A percentile compares a stretch with the other conserved stretches of the same genome.
phyloP scores from a whole-genome alignment of 2,113 vertebrate genomes.

The Chloroceryle aenea region DNA sequence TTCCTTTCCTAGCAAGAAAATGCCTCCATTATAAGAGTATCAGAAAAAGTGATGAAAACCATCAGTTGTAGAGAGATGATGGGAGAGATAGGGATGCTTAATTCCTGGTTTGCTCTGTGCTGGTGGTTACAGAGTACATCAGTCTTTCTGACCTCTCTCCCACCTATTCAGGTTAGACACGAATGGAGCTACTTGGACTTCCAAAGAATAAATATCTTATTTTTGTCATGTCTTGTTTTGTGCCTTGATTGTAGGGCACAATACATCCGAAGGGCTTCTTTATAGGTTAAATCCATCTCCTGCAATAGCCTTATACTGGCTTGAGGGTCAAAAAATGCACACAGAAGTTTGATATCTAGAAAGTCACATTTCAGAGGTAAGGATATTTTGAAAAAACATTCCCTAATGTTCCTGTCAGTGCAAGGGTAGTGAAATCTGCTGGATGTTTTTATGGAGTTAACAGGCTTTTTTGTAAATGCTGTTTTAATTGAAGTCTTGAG shows the following conservation, averaged over 20 bases:
- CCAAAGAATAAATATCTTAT: background rate
- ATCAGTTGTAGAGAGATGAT: background rate
- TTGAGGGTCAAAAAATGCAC: background rate
- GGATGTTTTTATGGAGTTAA: constrained; percentile 31
- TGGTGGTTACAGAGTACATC: background rate
- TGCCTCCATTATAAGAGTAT: background rate
- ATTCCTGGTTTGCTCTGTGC: background rate
- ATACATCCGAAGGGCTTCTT: background rate
- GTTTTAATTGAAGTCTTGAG: constrained; percentile 57
- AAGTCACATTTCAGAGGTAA: background rate
- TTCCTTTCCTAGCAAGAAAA: background rate
- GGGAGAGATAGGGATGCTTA: background rate
- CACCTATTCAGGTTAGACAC: background rate
- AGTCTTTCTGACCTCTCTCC: background rate
- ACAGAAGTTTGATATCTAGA: background rate
- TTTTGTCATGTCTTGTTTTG: background rate
- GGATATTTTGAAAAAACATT: background rate
- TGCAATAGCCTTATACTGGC: background rate
- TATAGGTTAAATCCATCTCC: background rate
- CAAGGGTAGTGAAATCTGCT: background rate
- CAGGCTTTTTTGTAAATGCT: background rate
- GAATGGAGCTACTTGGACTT: background rate
- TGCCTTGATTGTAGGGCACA: background rate
- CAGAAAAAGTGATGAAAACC: background rate
- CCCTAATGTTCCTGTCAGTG: background rate